A percentile compares a stretch with the other conserved stretches of the same genome.
These are phyloP conservation scores for Sylvia borin DNA, from an alignment of 2,797 vertebrate species.

Conservation along the genomic window DNA sequence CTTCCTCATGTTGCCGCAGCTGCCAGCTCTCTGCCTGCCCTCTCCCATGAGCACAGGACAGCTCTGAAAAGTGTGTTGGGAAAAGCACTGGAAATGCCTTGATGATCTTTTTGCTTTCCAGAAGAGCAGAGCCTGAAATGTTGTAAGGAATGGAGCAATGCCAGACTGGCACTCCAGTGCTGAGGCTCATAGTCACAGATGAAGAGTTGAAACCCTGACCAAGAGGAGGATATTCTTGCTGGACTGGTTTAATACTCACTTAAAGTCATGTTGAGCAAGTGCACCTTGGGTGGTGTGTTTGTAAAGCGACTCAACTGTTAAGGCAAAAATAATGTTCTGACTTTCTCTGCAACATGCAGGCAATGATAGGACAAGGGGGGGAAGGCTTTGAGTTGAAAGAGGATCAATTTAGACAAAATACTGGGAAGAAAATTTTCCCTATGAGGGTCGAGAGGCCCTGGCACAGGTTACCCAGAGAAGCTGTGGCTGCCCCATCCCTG, in stretches of 20 bases:
- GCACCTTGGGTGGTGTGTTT: neutral
- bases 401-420: rapidly evolving
- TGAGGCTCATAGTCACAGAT: rapidly evolving
- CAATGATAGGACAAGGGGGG: neutral
- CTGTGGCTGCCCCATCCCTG: neutral
- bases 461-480: neutral
- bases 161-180: rapidly evolving
- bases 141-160: neutral
- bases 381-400: neutral
- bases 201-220: neutral
- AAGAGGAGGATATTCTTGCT: neutral
- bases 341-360: neutral
- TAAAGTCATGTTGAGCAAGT: neutral
- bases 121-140: neutral
- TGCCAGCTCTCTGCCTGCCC: neutral
- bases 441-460: neutral
- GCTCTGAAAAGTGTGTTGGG: neutral
- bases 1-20: neutral
- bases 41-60: neutral
- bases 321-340: neutral
- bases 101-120: neutral
- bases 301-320: neutral
- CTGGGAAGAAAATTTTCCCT: neutral
- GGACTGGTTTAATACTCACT: neutral
- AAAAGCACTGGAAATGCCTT: neutral